Conservation (phyloP, 2,113 vertebrate genomes). For the Phoenicopterus ruber region DNA sequence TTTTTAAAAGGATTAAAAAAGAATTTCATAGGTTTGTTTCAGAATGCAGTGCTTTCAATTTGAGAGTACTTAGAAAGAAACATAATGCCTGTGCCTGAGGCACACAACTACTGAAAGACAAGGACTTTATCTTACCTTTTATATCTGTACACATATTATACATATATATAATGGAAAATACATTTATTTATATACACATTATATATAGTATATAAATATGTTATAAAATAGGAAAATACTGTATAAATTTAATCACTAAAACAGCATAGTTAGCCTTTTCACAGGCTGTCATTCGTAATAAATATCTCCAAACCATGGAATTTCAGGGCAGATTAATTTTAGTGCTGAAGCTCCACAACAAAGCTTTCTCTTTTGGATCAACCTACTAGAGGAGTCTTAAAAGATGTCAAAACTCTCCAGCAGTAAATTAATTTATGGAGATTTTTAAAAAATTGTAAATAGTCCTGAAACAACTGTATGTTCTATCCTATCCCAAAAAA, state of each 20-base stretch:
- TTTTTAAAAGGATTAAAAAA: neutral
- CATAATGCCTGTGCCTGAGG: neutral
- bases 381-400: neutral
- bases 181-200: neutral
- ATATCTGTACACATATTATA: neutral
- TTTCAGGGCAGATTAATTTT: neutral
- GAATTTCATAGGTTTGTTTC: neutral
- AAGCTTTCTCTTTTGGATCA: neutral
- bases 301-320: neutral
- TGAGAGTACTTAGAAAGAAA: neutral
- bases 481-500: neutral
- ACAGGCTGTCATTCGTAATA: neutral
- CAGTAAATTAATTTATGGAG: neutral
- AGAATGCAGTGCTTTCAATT: neutral
- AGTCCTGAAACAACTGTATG: neutral
- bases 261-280: neutral
- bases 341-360: neutral
- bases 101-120: neutral
- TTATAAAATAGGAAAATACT: neutral
- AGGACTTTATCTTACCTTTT: neutral
- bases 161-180: neutral
- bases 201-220: neutral
- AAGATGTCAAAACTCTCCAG: neutral
- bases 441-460: neutral
- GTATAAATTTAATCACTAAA: neutral